Evolutionary conservation across 2,888 invertebrate genomes (phyloP), one percentile per base, ranked within the genome.

Genomic region (Charanyca ferruginea): DNA sequence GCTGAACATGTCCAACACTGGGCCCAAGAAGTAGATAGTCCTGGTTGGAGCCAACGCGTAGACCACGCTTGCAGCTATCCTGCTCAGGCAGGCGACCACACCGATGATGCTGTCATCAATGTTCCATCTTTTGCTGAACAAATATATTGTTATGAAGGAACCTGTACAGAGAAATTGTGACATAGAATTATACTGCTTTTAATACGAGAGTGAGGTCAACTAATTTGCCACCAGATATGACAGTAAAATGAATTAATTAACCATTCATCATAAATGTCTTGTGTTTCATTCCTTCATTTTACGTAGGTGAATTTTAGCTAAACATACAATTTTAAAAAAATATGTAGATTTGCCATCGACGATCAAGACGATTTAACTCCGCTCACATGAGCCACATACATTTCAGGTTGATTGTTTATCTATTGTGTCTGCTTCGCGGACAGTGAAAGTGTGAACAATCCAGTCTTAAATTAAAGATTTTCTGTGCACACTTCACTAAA

Each of bases 1-100:
- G 73, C 96, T 96, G 79, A 96, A 95, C 90, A 96, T 93, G 61
- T 96, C 96, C 84, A 96, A 88, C 38, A 95, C 86, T 7, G 96
- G 96, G 22, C 96, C 96, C 59, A 96, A 81, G 89, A 96, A 96
- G 89, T 96, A 96, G 60, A 96, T 83, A 0, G 91, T 90, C 42
- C 93, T 86, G 11, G 85, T 90, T 0, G 94, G 94, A 0, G 96
- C 96, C 73, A 96, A 80, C 0, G 96, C 96, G 83, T 96, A 96
- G 38, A 95, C 90, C 71, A 96, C 71, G 54, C 95, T 95, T 2
- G 96, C 96, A 5, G 93, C 90, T 66, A 96, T 92, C 84, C 96
- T 92, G 87, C 96, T 96, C 38, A 96, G 58, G 81, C 96, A 96
- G 28, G 96, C 96, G 35, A 96, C 85, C 57, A 95, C 88, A 1